A percentile compares a stretch with the other conserved stretches of the same genome.
These are phyloP conservation scores for human (Homo sapiens) DNA, from an alignment of 2,113 vertebrate genomes.

Conservation along the genomic window GRCh38 chr11:73341001-73341500, in stretches of 20 bases:
- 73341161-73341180: neutral
- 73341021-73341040: neutral
- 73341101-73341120: neutral
- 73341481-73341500: too few relatives aligned
- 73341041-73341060: neutral
- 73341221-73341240: neutral
- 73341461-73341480: too few relatives aligned
- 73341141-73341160: neutral
- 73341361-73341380: too few relatives aligned
- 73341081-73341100: neutral
- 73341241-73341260: neutral
- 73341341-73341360: too few relatives aligned
- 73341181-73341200: neutral
- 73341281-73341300: neutral
- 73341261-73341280: conserved; percentile 17
- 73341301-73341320: too few relatives aligned
- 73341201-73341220: neutral
- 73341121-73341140: neutral
- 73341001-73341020: neutral
- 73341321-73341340: too few relatives aligned
- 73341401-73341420: too few relatives aligned
- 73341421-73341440: too few relatives aligned
- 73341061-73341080: neutral
- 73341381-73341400: too few relatives aligned
- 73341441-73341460: too few relatives aligned